Evolutionary conservation across 2,113 vertebrate species (phyloP).

Genomic region (Potamarius usumacintae): DNA sequence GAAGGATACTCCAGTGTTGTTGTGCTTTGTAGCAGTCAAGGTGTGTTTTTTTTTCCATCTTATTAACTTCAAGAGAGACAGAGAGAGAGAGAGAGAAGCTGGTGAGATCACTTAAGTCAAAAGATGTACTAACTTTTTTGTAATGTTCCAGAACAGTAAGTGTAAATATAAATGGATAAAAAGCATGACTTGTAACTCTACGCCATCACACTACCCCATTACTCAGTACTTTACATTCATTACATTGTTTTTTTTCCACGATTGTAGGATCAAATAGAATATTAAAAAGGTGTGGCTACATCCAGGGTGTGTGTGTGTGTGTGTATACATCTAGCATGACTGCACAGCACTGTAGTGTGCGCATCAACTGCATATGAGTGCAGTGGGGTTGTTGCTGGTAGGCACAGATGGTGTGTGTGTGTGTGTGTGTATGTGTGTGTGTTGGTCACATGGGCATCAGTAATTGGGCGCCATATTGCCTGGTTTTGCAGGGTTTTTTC

Average conservation of each 20-base stretch:
- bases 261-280: background rate
- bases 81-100: background rate
- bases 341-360: constrained; percentile 49
- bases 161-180: background rate
- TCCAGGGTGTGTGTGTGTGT: constrained; percentile 8
- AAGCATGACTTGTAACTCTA: background rate
- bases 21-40: too few species aligned
- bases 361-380: constrained; percentile 64
- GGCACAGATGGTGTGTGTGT: constrained; percentile 77
- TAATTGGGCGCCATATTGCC: constrained; percentile 82
- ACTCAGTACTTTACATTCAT: background rate
- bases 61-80: too few species aligned
- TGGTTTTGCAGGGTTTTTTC: constrained; percentile 73
- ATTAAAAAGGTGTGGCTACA: background rate
- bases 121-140: background rate
- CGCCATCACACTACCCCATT: background rate
- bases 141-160: background rate
- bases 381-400: constrained; percentile 76
- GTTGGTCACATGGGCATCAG: constrained; percentile 76
- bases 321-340: constrained; percentile 24
- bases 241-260: background rate
- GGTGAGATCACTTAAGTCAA: background rate
- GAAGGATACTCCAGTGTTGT: too few species aligned
- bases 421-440: constrained; percentile 57
- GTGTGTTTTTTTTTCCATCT: too few species aligned